Percentiles rank a stretch among this genome's conserved stretches.
Evolutionary conservation across 2,888 invertebrate genomes (phyloP).

Genomic region (Papilio protenor): DNA sequence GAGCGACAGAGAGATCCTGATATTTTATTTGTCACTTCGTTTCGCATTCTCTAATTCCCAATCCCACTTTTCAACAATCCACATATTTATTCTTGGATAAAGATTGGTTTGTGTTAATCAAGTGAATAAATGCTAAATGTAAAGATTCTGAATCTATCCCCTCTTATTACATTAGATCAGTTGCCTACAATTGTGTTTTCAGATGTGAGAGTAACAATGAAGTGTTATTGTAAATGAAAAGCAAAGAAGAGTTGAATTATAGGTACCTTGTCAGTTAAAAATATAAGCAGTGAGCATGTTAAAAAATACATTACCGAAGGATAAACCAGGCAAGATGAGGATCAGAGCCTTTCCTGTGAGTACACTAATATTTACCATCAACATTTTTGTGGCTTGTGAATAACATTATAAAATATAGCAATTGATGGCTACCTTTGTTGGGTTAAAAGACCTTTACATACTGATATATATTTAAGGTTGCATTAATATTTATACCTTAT

Average conservation of each 20-base stretch:
- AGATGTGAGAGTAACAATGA: slow-evolving; percentile 78
- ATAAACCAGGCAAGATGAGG: slow-evolving; percentile 97
- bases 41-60: slow-evolving; percentile 42
- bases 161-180: slow-evolving; percentile 15
- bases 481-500: background rate
- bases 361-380: slow-evolving; percentile 53
- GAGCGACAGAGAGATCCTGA: slow-evolving; percentile 52
- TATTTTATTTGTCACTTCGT: slow-evolving; percentile 50
- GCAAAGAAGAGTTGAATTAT: slow-evolving; percentile 62
- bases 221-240: slow-evolving; percentile 76
- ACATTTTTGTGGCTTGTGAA: background rate
- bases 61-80: slow-evolving; percentile 40
- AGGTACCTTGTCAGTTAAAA: slow-evolving; percentile 59
- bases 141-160: background rate
- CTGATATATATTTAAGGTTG: too few species aligned
- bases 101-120: background rate
- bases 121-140: slow-evolving; percentile 8
- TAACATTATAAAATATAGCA: background rate
- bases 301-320: slow-evolving; percentile 92
- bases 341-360: slow-evolving; percentile 99
- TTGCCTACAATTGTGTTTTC: slow-evolving; percentile 61
- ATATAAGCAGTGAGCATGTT: slow-evolving; percentile 81
- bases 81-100: slow-evolving; percentile 14
- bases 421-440: background rate
- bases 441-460: background rate